Evolutionary conservation across 23 tunicate genomes (phyloP), one percentile per base, ranked within the genome.

Genomic region (Ascidia mentula): DNA sequence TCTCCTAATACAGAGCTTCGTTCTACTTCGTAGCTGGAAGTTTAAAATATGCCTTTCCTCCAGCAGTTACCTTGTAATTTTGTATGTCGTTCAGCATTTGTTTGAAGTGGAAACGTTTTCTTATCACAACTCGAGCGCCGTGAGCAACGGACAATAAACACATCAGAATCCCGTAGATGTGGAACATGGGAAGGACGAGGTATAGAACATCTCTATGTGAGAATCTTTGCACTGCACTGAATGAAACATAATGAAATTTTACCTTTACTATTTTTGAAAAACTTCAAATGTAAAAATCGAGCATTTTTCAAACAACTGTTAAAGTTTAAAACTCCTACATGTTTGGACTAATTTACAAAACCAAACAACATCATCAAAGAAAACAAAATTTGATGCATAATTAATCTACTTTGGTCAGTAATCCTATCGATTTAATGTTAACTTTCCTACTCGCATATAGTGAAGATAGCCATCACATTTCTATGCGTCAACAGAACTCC

Each of bases 141-240:
- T 45, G 6, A 15, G 69, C 1, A 39, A 74, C 24, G 12, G 15
- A 6, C 42, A 82, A 69, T 74, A 77, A 20, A 7, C 35, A 30
- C 77, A 69, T 33, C 0, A 78, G 38, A 32, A 20, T 72, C 22
- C 87, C 87, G 72, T 76, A 77, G 17, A 46, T 40, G 46, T 88
- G 93, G 60, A 88, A 88, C 85, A 88, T 72, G 1, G 93, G 93
- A 5, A 88, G 31, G 15, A 85, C 80, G 3, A 26, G 4, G 77
- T 80, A 88, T 17, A 22, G 2, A 7, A 72, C 45, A 17, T 13
- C 73, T 8, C 69, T 30, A 0, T 35, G 46, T 39, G 45, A 53
- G 9, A 60, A 70, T 26, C 46, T 36, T 1, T 71, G 5, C 12
- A 38, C 32, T n/a, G 59, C 77, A 6, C 85, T 81, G 78, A 37